phyloP scores from a whole-genome alignment of 2,888 invertebrate species.

The Sminthurinus aureus region DNA sequence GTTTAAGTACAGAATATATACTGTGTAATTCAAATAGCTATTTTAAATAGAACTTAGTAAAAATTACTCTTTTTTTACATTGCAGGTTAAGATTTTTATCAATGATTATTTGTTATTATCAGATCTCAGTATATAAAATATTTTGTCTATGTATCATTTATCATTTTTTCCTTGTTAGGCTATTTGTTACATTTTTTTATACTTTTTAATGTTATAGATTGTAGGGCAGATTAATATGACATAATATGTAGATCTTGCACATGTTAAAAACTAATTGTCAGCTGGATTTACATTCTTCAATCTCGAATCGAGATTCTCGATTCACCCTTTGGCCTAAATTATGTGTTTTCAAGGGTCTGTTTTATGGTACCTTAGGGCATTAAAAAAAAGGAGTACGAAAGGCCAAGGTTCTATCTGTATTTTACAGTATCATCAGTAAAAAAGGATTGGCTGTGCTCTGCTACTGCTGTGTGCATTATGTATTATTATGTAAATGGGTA shows the following conservation, averaged over 20 bases:
- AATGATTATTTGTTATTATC: too few relatives aligned
- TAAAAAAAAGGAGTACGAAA: slow-evolving; percentile 30
- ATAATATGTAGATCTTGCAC: background rate
- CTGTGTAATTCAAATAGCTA: too few relatives aligned
- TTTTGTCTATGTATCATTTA: too few relatives aligned
- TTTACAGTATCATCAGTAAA: background rate
- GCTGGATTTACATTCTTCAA: background rate
- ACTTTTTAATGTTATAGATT: background rate
- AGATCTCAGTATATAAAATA: too few relatives aligned
- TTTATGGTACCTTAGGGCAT: slow-evolving; percentile 25
- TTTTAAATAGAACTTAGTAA: too few relatives aligned
- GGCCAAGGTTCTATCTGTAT: slow-evolving; percentile 23
- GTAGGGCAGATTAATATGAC: background rate
- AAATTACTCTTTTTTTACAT: too few relatives aligned
- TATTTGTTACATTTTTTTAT: background rate
- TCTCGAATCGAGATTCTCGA: background rate
- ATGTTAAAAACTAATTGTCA: background rate
- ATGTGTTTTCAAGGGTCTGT: slow-evolving; percentile 11
- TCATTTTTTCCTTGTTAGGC: too few relatives aligned
- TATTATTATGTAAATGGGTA: background rate
- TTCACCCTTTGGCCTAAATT: slow-evolving; percentile 28
- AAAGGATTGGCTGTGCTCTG: background rate
- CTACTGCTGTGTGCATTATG: background rate
- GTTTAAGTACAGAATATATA: too few relatives aligned
- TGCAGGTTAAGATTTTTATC: too few relatives aligned